Evolutionary conservation across 1,140 invertebrate genomes (phyloP), one percentile per base, ranked within the genome.

Genomic region (Drosophila sturtevanti): DNA sequence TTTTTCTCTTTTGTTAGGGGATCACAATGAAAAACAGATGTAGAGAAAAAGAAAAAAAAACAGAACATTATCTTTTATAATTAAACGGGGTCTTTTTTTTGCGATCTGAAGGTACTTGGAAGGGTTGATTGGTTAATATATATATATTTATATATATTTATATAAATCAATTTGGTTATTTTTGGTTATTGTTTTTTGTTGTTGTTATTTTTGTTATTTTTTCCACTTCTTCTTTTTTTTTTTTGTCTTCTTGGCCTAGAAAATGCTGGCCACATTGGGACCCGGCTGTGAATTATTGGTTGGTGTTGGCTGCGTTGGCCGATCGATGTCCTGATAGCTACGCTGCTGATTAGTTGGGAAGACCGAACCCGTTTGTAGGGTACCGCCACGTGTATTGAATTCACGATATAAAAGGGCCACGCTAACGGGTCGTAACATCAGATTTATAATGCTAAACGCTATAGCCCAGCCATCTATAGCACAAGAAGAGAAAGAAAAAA

Each of bases 291-390:
- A 71, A 31, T 90, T 48, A 18, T 48, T 91, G 21, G 79, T 90
- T 10, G 91, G 90, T 55, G 87, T 90, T 14, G 87, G 89, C 61
- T 91, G 90, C 27, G 89, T 89, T 31, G 90, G 91, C 16, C 91
- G 65, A 66, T 92, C 91, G 16, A 92, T 92, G 58, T 92, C 91
- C 78, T 92, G 90, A 55, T 92, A 92, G 72, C 85, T 92, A 5
- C 91, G 68, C 76, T 91, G 91, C 66, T 90, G 85, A 24, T 67
- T 91, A 11, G 89, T 86, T 9, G 91, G 91, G 48, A 92, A 92
- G 1, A 92, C 89, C 6, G 89, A 89, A 0, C 81, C 90, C 14
- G 76, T 78, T 58, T 84, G 80, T 12, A 91, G 48, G 31, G 69
- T 87, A 11, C 91, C 91, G 16, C 91, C 91, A 11, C 91, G 85